Conservation (phyloP, 2,888 invertebrate genomes). For the Stomorhina lunata region DNA sequence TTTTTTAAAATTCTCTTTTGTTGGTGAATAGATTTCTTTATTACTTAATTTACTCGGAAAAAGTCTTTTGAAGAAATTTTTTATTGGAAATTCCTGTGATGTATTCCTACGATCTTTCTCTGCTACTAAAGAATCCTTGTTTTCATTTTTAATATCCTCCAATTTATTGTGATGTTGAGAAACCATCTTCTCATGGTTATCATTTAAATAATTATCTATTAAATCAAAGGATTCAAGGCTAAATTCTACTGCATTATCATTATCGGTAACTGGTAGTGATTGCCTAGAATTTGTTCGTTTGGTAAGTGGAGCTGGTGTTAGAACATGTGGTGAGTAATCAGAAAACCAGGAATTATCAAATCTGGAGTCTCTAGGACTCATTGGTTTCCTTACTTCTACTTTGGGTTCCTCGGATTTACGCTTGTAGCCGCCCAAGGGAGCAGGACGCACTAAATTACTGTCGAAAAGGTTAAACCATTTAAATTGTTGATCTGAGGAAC, state of each 20-base stretch:
- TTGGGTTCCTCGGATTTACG: background rate
- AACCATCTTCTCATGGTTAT: background rate
- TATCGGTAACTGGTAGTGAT: background rate
- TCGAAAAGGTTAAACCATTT: constrained; percentile 77
- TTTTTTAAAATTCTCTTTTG: background rate
- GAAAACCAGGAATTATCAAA: constrained; percentile 66
- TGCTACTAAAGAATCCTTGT: no score
- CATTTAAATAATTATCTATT: background rate
- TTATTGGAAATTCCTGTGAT: no score
- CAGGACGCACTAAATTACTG: constrained; percentile 73
- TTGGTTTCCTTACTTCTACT: background rate
- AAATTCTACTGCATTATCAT: background rate
- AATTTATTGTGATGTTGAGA: no score
- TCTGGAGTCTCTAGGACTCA: background rate
- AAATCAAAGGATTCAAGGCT: background rate
- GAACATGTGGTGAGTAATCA: constrained; percentile 46
- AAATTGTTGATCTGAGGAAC: constrained; percentile 69
- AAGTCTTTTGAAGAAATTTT: no score
- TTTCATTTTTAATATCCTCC: no score
- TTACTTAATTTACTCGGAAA: constrained; percentile 11
- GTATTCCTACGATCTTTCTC: no score
- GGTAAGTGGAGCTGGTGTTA: constrained; percentile 66
- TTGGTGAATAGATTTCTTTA: background rate
- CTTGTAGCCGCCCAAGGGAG: constrained; percentile 70
- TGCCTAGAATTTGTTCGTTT: constrained; percentile 25